Conservation (phyloP, 1,140 invertebrate species). For the Harlomillsia oculata region DNA sequence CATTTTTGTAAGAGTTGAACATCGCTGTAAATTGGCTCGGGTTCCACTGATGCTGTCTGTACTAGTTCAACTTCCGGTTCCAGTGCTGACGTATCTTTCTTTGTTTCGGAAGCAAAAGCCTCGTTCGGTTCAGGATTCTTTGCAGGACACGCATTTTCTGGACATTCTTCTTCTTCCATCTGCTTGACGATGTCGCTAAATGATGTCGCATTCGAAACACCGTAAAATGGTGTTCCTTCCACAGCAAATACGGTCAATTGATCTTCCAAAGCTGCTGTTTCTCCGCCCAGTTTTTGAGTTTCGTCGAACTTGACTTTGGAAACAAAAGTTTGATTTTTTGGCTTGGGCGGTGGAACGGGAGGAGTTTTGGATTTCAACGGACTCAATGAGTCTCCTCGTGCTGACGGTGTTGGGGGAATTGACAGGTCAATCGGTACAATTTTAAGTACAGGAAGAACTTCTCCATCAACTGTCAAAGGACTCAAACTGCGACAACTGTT, state of each 20-base stretch:
- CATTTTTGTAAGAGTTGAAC: conserved; percentile 32
- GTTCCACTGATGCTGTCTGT: background rate
- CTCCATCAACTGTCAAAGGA: conserved; percentile 28
- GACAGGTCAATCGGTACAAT: too few relatives aligned
- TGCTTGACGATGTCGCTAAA: conserved; percentile 30
- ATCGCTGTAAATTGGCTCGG: conserved; percentile 32
- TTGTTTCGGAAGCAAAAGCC: background rate
- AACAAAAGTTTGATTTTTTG: background rate
- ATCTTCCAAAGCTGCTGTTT: too few relatives aligned
- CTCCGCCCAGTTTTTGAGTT: too few relatives aligned
- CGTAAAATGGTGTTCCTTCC: conserved; percentile 34
- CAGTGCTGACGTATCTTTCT: background rate
- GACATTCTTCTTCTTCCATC: conserved; percentile 10
- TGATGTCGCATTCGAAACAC: conserved; percentile 31
- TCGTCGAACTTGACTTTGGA: background rate
- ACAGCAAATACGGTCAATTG: conserved; percentile 31
- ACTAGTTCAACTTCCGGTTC: background rate
- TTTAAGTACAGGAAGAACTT: background rate
- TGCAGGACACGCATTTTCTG: background rate
- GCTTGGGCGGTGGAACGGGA: background rate
- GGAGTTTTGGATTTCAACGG: too few relatives aligned
- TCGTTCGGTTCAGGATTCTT: background rate
- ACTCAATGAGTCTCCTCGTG: too few relatives aligned
- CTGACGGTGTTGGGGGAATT: too few relatives aligned
- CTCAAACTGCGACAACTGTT: conserved; percentile 30